Conservation (phyloP, 2,113 vertebrate species). For the Oceanodroma tethys region DNA sequence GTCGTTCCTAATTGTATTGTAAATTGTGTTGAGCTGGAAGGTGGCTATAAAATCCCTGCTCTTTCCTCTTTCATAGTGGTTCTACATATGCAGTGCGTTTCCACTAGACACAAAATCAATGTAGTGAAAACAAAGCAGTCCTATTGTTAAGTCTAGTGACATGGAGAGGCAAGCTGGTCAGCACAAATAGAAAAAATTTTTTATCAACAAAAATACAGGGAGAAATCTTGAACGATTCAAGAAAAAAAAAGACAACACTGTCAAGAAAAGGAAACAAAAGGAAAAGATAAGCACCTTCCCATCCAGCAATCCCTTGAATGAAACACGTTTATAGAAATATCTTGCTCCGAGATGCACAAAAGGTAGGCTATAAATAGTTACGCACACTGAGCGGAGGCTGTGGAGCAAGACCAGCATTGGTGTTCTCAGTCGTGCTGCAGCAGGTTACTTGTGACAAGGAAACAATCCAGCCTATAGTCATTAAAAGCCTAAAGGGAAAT, state of each 20-base stretch:
- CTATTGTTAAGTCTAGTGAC: neutral
- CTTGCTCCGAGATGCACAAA: neutral
- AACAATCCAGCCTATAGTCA: neutral
- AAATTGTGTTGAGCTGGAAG: constrained; percentile 21
- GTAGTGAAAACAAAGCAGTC: neutral
- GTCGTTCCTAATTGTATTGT: constrained; percentile 29
- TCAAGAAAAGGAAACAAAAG: neutral
- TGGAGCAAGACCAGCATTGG: neutral
- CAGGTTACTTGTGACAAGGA: neutral
- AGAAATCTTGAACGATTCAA: neutral
- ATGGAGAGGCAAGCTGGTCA: neutral
- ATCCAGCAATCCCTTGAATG: neutral
- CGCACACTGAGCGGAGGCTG: neutral
- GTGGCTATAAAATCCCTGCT: constrained; percentile 9
- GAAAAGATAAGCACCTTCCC: neutral
- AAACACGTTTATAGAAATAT: neutral
- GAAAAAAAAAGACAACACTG: neutral
- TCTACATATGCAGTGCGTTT: neutral
- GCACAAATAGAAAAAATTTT: neutral
- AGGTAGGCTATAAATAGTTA: neutral
- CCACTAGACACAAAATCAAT: constrained; percentile 4
- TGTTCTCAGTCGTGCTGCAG: neutral
- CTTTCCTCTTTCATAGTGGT: constrained; percentile 11
- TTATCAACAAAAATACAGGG: neutral
- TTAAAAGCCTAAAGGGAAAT: neutral